Percentiles rank a stretch among this genome's conserved stretches.
These are phyloP conservation scores for Achatina immaculata DNA, from an alignment of 1,140 invertebrate genomes.

Conservation along the genomic window DNA sequence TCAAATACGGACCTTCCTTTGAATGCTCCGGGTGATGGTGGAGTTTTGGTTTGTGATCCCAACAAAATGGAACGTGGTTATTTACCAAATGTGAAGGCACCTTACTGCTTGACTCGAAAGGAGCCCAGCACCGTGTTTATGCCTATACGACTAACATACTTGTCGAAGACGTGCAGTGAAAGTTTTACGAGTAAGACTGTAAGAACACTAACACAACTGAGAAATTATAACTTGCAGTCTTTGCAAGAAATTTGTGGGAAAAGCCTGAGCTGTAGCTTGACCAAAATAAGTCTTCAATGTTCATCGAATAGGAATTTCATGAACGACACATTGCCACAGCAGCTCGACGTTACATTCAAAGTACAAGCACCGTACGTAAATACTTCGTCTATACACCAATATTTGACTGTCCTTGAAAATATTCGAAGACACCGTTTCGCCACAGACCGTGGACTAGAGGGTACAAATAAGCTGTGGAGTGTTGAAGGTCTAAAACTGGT, in stretches of 20 bases:
- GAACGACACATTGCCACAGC: neutral
- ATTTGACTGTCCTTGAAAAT: neutral
- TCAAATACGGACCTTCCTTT: neutral
- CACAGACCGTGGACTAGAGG: neutral
- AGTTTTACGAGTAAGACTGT: neutral
- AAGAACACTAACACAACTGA: neutral
- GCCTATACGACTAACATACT: neutral
- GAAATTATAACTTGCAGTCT: neutral
- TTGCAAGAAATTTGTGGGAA: neutral
- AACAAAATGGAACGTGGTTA: neutral
- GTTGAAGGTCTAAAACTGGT: neutral
- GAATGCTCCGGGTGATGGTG: neutral
- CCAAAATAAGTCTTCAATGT: neutral
- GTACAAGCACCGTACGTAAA: neutral
- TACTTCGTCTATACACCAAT: neutral
- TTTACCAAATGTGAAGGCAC: neutral
- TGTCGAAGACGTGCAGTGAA: neutral
- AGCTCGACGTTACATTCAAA: neutral
- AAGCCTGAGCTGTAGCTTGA: neutral
- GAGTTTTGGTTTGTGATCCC: slow-evolving; percentile 9
- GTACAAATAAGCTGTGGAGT: neutral
- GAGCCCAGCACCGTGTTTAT: neutral
- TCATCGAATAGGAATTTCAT: neutral
- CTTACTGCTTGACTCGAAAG: neutral
- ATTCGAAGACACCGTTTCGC: neutral